Evolutionary conservation across 2,888 invertebrate species (phyloP), one percentile per base, ranked within the genome.

Genomic region (Sarcophaga subvicina): DNA sequence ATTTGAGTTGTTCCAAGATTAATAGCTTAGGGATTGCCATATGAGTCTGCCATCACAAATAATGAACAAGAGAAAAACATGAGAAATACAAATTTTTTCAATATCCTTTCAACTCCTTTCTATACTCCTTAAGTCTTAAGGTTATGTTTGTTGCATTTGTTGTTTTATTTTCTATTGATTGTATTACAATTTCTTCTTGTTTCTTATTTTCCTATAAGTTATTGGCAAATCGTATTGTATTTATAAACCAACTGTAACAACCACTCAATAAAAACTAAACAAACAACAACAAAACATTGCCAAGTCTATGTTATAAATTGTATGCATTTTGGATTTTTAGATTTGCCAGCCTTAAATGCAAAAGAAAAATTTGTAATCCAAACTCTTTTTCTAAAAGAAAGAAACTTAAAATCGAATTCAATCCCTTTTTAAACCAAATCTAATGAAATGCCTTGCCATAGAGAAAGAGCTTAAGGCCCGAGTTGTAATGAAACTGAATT

Each of bases 321-420:
- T 62, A n/a, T 47, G n/a, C 20, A 54, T 49, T 77, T 77, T 54
- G 4, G 47, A 20, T 71, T 60, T 77, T 63, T 62, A 63, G 54
- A 59, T 37, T 63, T 63, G 25, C 64, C 71, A 78, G 72, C 83
- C 72, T 72, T 27, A 82, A 27, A 14, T 54, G 12, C 17, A 54
- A 12, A 54, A 14, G 25, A 71, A 71, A 47, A 60, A 27, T 45
- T 45, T 27, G 27, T 59, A 60, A 62, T 54, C n/a, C n/a, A 62
- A 20, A 62, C 17, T 62, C 62, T 62, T 11, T 49, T 20, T 67
- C 5, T 64, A 64, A 72, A 71, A 22, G 22, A 72, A 27, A 72
- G 20, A 71, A 80, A 66, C 20, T 67, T 66, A 45, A 85, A 71
- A 80, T 45, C 71, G 54, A 80, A 85, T 85, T 76, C 72, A 85